phyloP scores from a whole-genome alignment of 1,140 invertebrate species.

The Euwallacea similis region DNA sequence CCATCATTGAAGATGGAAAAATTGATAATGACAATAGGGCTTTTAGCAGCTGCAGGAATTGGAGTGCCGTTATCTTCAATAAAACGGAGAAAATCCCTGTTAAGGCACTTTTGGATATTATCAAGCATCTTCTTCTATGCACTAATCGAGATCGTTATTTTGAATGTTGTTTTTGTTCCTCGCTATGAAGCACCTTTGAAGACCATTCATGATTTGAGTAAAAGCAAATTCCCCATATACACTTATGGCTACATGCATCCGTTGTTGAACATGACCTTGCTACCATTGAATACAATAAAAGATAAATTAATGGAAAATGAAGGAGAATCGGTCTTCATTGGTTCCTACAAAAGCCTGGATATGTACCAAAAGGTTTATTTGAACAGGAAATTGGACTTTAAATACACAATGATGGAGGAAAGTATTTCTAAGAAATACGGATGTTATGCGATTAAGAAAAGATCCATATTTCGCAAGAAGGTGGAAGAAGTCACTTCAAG shows the following conservation, averaged over 20 bases:
- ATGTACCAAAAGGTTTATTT: constrained; percentile 2
- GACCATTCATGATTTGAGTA: background rate
- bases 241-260: background rate
- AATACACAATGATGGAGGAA: constrained; percentile 2
- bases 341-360: constrained; percentile 3
- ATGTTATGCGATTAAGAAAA: constrained; percentile 5
- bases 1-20: too few relatives aligned
- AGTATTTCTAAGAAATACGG: background rate
- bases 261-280: background rate
- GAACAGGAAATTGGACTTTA: constrained; percentile 4
- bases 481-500: background rate
- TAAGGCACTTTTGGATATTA: constrained; percentile 5
- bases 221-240: background rate
- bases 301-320: constrained; percentile 9
- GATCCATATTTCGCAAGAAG: constrained; percentile 1
- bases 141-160: background rate
- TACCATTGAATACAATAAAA: background rate
- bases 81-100: background rate
- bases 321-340: constrained; percentile 9
- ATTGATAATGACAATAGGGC: background rate
- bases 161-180: constrained; percentile 3
- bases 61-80: background rate
- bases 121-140: background rate
- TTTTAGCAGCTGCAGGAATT: background rate
- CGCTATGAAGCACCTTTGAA: background rate